Percentiles rank a stretch among this genome's conserved stretches.
phyloP scores from a whole-genome alignment of 2,113 vertebrate species.

The Melanerpes formicivorus region DNA sequence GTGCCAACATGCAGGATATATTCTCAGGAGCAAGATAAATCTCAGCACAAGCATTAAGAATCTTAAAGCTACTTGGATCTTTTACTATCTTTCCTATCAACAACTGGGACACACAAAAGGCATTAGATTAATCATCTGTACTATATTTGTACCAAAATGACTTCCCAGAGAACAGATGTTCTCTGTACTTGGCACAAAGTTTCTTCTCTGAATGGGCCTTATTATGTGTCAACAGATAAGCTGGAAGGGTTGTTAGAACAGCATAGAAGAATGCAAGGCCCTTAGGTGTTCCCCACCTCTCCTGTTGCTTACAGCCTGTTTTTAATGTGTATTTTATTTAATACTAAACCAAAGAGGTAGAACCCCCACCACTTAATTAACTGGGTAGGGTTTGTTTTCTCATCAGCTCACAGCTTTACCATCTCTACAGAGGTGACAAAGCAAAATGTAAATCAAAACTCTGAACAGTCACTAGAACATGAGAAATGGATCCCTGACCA shows the following conservation, averaged over 20 bases:
- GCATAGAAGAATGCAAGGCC: background rate
- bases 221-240: background rate
- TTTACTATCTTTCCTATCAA: background rate
- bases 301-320: background rate
- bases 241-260: background rate
- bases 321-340: background rate
- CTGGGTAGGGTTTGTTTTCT: background rate
- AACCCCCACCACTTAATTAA: background rate
- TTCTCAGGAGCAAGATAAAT: background rate
- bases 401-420: background rate
- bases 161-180: constrained; percentile 53
- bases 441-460: background rate
- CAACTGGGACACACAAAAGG: background rate
- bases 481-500: background rate
- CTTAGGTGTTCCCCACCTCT: background rate
- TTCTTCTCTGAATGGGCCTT: background rate
- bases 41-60: background rate
- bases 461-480: background rate
- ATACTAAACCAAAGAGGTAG: background rate
- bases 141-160: constrained; percentile 35
- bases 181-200: background rate
- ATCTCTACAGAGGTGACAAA: background rate
- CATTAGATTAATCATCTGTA: constrained; percentile 25
- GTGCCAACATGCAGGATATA: background rate
- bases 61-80: background rate